Percentiles rank a stretch among this genome's conserved stretches.
phyloP scores from a whole-genome alignment of 2,113 vertebrate genomes.

The Herpailurus yagouaroundi region DNA sequence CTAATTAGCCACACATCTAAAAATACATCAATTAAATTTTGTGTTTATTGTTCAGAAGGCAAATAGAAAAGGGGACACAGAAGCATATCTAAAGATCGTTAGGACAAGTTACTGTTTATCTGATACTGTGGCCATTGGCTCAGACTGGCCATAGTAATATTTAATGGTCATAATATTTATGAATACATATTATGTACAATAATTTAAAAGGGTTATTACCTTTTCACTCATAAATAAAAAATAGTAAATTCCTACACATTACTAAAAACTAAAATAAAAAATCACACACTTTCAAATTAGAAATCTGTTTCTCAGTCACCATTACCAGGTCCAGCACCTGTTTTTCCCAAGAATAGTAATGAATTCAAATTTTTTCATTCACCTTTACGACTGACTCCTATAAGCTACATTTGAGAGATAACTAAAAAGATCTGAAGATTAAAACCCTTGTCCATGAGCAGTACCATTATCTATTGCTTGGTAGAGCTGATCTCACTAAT shows the following conservation, averaged over 20 bases:
- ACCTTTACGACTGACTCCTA: not conserved
- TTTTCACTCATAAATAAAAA: not conserved
- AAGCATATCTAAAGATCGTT: not conserved
- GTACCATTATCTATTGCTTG: not conserved
- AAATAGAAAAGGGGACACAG: not conserved
- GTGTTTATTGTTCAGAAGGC: not conserved
- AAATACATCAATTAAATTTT: constrained; percentile 53
- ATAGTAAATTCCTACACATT: not conserved
- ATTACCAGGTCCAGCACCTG: not conserved
- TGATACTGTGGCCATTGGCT: not conserved
- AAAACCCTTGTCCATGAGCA: not conserved
- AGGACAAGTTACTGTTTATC: not conserved
- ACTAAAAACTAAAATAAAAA: constrained; percentile 43
- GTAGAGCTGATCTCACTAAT: not conserved
- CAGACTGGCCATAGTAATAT: not conserved
- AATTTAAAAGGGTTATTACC: not conserved
- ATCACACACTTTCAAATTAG: not conserved
- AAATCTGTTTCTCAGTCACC: not conserved
- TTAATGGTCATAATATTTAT: not conserved
- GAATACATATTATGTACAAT: not conserved
- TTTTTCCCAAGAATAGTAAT: not conserved
- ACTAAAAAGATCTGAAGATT: not conserved
- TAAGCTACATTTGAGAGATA: not conserved
- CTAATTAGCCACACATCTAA: constrained; percentile 72
- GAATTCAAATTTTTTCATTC: not conserved